Evolutionary conservation across 2,113 vertebrate genomes (phyloP).

Genomic region (Herpetotheres cachinnans): DNA sequence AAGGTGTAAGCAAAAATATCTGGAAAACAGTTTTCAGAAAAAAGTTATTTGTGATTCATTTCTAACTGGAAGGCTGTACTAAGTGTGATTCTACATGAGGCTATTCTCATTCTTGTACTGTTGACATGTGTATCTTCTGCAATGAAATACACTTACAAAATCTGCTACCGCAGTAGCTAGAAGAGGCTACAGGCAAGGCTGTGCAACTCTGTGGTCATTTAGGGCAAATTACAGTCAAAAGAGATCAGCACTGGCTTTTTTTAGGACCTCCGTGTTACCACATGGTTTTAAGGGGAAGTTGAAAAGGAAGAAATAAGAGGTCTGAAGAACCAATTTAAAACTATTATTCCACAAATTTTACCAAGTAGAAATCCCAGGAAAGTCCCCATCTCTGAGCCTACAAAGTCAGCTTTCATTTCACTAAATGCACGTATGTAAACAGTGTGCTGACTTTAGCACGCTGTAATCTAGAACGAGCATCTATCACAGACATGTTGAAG

Average conservation of each 20-base stretch:
- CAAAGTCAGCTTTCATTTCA: neutral
- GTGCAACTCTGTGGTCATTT: neutral
- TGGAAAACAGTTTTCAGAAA: neutral
- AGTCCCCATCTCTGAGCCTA: neutral
- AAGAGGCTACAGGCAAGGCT: neutral
- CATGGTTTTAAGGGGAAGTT: neutral
- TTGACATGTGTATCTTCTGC: neutral
- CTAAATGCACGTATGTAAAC: neutral
- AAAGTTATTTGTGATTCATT: neutral
- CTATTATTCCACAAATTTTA: neutral
- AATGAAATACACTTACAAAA: neutral
- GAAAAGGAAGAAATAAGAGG: neutral
- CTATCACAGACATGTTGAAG: neutral
- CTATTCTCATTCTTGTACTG: neutral
- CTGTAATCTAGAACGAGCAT: neutral
- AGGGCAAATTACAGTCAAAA: neutral
- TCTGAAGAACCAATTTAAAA: neutral
- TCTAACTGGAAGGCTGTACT: neutral
- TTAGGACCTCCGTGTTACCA: neutral
- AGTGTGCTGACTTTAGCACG: neutral
- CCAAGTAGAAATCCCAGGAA: neutral
- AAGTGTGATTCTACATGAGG: neutral
- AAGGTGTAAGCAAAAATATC: neutral
- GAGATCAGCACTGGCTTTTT: neutral
- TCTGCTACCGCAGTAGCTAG: neutral